phyloP scores from a whole-genome alignment of 2,113 vertebrate genomes.

The Connochaetes taurinus region DNA sequence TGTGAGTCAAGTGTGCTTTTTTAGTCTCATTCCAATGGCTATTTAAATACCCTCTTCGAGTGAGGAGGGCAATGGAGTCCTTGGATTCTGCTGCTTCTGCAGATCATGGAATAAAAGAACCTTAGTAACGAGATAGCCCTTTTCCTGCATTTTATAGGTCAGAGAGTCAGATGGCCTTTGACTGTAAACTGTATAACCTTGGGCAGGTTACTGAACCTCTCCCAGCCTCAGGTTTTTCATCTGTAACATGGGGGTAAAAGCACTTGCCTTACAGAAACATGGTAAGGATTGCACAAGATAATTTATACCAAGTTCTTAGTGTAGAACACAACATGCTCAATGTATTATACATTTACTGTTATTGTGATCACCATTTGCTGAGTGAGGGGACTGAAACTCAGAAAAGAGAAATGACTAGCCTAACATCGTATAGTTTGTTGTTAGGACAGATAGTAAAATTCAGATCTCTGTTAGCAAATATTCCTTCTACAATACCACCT shows the following conservation, averaged over 20 bases:
- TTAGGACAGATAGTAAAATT: background rate
- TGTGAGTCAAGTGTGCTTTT: background rate
- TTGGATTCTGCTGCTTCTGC: background rate
- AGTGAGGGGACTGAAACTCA: background rate
- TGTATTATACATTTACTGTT: background rate
- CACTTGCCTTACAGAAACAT: background rate
- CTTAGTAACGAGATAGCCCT: background rate
- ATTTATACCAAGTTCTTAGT: background rate
- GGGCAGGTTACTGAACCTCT: background rate
- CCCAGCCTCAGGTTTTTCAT: background rate
- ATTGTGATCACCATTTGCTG: background rate
- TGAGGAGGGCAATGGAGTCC: background rate
- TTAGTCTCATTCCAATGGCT: background rate
- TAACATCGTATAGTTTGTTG: background rate
- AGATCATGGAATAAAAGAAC: background rate
- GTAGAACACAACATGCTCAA: background rate
- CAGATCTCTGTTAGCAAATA: background rate
- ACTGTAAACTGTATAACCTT: background rate
- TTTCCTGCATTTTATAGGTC: background rate
- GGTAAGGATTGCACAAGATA: background rate
- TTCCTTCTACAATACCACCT: background rate
- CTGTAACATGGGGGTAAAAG: background rate
- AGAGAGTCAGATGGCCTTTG: background rate
- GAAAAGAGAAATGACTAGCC: background rate
- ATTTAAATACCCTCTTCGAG: background rate